phyloP scores from a whole-genome alignment of 2,797 vertebrate species.

The Glossophaga mutica region DNA sequence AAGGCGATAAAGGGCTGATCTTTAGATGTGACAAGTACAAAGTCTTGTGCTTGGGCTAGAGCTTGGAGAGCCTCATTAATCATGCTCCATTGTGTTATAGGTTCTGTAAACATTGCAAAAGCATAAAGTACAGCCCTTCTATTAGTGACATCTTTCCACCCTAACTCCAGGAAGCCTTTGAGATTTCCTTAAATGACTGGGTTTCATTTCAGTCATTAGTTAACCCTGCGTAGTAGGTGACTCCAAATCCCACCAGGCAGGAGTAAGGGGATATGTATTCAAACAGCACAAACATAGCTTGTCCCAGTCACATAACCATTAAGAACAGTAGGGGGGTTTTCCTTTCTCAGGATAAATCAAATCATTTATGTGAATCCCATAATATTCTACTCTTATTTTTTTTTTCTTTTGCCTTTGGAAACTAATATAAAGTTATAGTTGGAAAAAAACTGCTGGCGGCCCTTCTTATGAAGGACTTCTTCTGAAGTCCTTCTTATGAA shows the following conservation, averaged over 20 bases:
- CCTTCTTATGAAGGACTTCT: not conserved
- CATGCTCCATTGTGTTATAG: slow-evolving; percentile 56
- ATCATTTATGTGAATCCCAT: slow-evolving; percentile 63
- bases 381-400: slow-evolving; percentile 50
- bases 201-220: slow-evolving; percentile 71
- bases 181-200: slow-evolving; percentile 62
- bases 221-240: slow-evolving; percentile 58
- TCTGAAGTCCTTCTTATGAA: not conserved
- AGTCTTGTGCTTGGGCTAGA: not conserved
- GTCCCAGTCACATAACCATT: slow-evolving; percentile 36
- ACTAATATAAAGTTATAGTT: slow-evolving; percentile 62
- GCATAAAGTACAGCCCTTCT: slow-evolving; percentile 36
- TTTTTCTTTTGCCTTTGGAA: slow-evolving; percentile 63
- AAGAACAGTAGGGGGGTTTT: slow-evolving; percentile 61
- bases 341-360: slow-evolving; percentile 64
- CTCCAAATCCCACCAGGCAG: slow-evolving; percentile 65
- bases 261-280: slow-evolving; percentile 68
- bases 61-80: slow-evolving; percentile 67
- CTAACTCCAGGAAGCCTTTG: slow-evolving; percentile 63
- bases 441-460: not conserved
- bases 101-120: slow-evolving; percentile 65
- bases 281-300: slow-evolving; percentile 50
- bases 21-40: slow-evolving; percentile 58
- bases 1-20: slow-evolving; percentile 58
- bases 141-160: slow-evolving; percentile 65